phyloP scores from a whole-genome alignment of 2,888 invertebrate genomes.

The Sarcophaga caerulescens region DNA sequence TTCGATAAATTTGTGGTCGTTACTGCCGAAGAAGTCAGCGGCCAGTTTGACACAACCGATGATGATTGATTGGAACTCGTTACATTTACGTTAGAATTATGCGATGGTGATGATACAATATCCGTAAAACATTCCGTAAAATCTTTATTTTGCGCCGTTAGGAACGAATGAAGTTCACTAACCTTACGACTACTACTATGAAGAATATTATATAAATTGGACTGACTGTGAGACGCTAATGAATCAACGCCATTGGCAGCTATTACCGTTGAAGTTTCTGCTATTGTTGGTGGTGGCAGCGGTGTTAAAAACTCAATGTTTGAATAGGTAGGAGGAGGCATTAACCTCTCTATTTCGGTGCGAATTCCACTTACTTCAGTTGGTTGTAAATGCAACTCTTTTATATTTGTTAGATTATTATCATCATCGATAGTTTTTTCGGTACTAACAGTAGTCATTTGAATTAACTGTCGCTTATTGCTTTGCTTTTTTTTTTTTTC shows the following conservation, averaged over 20 bases:
- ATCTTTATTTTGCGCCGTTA: conserved; percentile 9
- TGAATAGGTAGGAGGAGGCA: conserved; percentile 17
- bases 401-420: conserved; percentile 5
- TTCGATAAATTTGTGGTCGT: too few species aligned
- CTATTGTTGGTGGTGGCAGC: conserved; percentile 26
- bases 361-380: background rate
- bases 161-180: conserved; percentile 5
- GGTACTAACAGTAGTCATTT: conserved; percentile 40
- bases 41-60: conserved; percentile 3
- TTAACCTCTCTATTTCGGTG: conserved; percentile 4
- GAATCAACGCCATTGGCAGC: background rate
- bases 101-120: background rate
- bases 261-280: background rate
- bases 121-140: conserved; percentile 22
- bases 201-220: conserved; percentile 26
- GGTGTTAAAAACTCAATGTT: conserved; percentile 25
- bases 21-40: background rate
- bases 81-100: background rate
- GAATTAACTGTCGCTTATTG: conserved; percentile 3
- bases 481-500: too few species aligned
- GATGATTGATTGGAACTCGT: background rate
- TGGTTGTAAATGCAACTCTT: conserved; percentile 27
- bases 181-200: conserved; percentile 18
- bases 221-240: background rate
- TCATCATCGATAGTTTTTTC: conserved; percentile 15